phyloP scores from a whole-genome alignment of 2,797 vertebrate genomes.

The Sardinella longiceps region DNA sequence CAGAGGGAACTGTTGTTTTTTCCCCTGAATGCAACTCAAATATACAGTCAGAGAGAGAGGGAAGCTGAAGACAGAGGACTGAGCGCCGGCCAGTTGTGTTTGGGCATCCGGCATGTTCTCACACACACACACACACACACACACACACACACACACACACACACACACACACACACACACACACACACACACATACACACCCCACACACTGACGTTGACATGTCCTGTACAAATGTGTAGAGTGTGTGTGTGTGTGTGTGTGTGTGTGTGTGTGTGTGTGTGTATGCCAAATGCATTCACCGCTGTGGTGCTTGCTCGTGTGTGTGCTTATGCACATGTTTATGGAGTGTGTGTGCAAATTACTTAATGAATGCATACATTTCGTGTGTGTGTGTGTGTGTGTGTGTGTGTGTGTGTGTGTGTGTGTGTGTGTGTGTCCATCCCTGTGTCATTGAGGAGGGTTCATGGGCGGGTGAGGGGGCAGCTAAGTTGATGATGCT shows the following conservation, averaged over 20 bases:
- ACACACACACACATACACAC: constrained; percentile 11
- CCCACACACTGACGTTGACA: background rate
- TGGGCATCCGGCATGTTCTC: constrained; percentile 18
- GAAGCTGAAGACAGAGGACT: constrained; percentile 41
- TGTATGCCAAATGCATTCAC: too few species aligned
- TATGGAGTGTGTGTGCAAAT: background rate
- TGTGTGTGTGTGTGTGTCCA: background rate
- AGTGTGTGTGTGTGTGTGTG: background rate
- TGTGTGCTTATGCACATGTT: background rate
- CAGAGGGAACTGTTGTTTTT: constrained; percentile 38
- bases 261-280: background rate
- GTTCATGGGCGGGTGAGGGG: background rate
- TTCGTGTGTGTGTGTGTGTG: background rate
- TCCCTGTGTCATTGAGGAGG: background rate
- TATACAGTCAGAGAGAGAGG: constrained; percentile 36
- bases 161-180: too few species aligned
- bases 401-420: background rate
- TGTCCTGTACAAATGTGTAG: background rate
- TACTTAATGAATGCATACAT: background rate
- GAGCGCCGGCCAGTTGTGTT: constrained; percentile 37
- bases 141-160: too few species aligned
- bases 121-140: too few species aligned
- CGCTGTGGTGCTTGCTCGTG: background rate
- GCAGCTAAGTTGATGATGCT: background rate
- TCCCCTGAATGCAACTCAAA: constrained; percentile 43